These are phyloP conservation scores for Heliconius aoede DNA, from an alignment of 2,888 invertebrate species.

Conservation along the genomic window DNA sequence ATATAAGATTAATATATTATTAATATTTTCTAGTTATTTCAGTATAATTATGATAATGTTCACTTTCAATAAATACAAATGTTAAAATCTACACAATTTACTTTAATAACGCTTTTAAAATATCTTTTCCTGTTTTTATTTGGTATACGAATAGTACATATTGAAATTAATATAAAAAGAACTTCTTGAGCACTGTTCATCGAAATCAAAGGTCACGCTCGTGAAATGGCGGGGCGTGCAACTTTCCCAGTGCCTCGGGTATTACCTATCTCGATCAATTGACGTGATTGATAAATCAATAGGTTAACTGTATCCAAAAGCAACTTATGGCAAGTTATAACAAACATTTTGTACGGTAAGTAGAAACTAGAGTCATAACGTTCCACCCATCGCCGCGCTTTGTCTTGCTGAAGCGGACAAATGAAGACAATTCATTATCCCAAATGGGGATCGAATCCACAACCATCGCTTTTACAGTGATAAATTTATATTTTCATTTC, in stretches of 20 bases:
- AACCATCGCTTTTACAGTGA: no score
- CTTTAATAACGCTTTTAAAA: neutral
- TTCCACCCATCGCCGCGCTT: neutral
- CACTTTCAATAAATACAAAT: neutral
- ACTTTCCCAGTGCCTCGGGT: conserved; percentile 54
- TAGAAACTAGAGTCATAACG: no score
- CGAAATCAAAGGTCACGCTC: conserved; percentile 57
- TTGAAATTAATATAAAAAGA: conserved; percentile 3
- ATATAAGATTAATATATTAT: no score
- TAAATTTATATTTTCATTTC: no score
- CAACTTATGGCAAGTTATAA: neutral
- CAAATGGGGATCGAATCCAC: neutral
- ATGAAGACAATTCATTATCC: neutral
- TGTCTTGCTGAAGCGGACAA: neutral
- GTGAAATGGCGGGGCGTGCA: conserved; percentile 59
- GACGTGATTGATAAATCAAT: conserved; percentile 32
- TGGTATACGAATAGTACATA: neutral
- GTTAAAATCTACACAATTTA: neutral
- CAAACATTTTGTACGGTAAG: neutral
- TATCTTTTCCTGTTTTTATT: neutral
- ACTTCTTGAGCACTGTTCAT: conserved; percentile 15
- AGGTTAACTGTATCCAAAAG: neutral
- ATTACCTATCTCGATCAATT: conserved; percentile 30
- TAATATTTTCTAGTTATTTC: no score
- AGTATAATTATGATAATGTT: neutral